Evolutionary conservation across 2,797 vertebrate genomes (phyloP).

Genomic region (Hephaestus fuliginosus): DNA sequence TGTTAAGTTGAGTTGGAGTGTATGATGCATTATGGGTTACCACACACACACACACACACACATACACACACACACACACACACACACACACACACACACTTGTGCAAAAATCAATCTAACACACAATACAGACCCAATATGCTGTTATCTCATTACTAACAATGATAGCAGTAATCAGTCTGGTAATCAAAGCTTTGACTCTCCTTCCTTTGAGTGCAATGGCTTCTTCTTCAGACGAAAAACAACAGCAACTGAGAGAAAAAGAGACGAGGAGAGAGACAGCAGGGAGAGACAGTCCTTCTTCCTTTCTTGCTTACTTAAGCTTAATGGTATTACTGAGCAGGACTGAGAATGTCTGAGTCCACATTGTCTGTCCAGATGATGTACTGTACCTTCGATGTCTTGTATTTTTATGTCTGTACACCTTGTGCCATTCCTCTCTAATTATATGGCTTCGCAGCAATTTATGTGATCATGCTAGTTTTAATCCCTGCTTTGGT

Average conservation of each 20-base stretch:
- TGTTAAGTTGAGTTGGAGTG: constrained; percentile 42
- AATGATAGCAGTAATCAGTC: constrained; percentile 44
- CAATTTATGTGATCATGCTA: not conserved
- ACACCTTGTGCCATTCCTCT: constrained; percentile 20
- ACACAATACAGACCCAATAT: constrained; percentile 3
- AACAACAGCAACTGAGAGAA: constrained; percentile 15
- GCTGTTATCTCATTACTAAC: constrained; percentile 28
- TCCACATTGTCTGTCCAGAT: constrained; percentile 20
- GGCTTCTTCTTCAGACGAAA: constrained; percentile 19
- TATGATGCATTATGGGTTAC: constrained; percentile 39
- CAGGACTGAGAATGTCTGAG: constrained; percentile 42
- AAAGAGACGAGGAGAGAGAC: constrained; percentile 26
- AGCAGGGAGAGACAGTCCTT: constrained; percentile 2
- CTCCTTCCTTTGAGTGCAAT: not conserved
- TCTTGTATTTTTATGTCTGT: constrained; percentile 29
- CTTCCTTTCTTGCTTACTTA: constrained; percentile 31
- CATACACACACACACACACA: too few species aligned
- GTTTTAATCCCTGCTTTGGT: not conserved
- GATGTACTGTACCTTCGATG: constrained; percentile 10
- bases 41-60: not conserved
- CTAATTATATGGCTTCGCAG: constrained; percentile 16
- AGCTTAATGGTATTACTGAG: constrained; percentile 44
- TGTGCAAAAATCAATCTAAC: constrained; percentile 30
- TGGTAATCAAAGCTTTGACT: constrained; percentile 45
- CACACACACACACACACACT: constrained; percentile 1